Evolutionary conservation across 1,140 invertebrate species (phyloP), one percentile per base, ranked within the genome.

Genomic region (Achroia grisella): DNA sequence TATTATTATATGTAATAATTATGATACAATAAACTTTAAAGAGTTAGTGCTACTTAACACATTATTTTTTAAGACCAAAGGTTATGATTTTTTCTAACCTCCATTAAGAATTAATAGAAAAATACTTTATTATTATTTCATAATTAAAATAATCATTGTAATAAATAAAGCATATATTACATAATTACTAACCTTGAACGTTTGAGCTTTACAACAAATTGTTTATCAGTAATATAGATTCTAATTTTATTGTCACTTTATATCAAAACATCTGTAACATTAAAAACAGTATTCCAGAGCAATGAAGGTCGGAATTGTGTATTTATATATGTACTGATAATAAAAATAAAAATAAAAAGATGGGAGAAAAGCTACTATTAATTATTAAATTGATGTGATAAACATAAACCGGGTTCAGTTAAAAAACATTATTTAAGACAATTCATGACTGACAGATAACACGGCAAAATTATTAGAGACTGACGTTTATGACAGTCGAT

Each of bases 101-200:
- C 30, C 2, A 37, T 37, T 37, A 5, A 4, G 13, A 8, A 17
- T 3, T 8, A 15, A n/a, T 10, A n/a, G 3, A 17, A 10, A 2
- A 37, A 17, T n/a, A 10, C 12, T 17, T n/a, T n/a, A 37, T 10
- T 13, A 10, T 11, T 34, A 2, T 8, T 15, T 8, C 8, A 15
- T 36, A 5, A 36, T 15, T 15, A 15, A 14, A 12, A 8, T 9
- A 15, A 4, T 37, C 2, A 10, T n/a, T 37, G 0, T 35, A 45
- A 53, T 8, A 45, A 39, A 56, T 56, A 51, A 56, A 23, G 47
- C 35, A 15, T 44, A 62, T 6, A 37, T 62, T 58, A 52, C 52
- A 60, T 57, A 58, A 64, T 56, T 52, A 73, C 63, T 71, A 67
- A 73, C 72, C 35, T 37, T 37, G 35, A 37, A 37, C 35, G 35